phyloP scores from a whole-genome alignment of 2,888 invertebrate genomes.

The Acrobasis suavella region DNA sequence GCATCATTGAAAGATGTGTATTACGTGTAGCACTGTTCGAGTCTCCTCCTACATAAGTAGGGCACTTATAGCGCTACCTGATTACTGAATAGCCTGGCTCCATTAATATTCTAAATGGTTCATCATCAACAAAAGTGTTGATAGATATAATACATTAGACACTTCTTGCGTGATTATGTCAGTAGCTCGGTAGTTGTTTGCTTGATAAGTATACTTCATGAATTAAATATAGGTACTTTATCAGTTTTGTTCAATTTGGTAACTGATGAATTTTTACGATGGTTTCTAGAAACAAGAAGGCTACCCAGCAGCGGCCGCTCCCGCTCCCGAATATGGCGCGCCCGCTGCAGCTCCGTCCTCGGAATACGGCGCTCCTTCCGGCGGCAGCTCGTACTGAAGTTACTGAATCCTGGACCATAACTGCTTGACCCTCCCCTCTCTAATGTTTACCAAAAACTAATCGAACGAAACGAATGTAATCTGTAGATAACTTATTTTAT shows the following conservation, averaged over 20 bases:
- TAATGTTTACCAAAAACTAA: constrained; percentile 35
- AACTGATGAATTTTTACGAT: background rate
- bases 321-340: constrained; percentile 70
- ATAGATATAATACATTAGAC: background rate
- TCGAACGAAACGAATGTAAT: constrained; percentile 17
- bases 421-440: constrained; percentile 43
- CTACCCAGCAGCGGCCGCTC: constrained; percentile 74
- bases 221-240: too few relatives aligned
- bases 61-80: background rate
- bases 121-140: background rate
- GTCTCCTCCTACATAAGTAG: background rate
- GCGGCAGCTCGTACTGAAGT: constrained; percentile 45
- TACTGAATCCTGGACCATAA: constrained; percentile 40
- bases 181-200: too few relatives aligned
- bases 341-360: constrained; percentile 78
- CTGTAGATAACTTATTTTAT: constrained; percentile 27
- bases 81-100: background rate
- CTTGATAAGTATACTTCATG: too few relatives aligned
- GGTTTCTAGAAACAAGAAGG: constrained; percentile 82
- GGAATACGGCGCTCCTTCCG: constrained; percentile 84
- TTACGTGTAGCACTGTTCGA: constrained; percentile 3
- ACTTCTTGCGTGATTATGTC: too few relatives aligned
- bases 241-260: too few relatives aligned
- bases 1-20: constrained; percentile 3
- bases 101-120: background rate